Percentiles rank a stretch among this genome's conserved stretches.
These are phyloP conservation scores for Raja brachyura DNA, from an alignment of 2,113 vertebrate genomes.

Conservation along the genomic window DNA sequence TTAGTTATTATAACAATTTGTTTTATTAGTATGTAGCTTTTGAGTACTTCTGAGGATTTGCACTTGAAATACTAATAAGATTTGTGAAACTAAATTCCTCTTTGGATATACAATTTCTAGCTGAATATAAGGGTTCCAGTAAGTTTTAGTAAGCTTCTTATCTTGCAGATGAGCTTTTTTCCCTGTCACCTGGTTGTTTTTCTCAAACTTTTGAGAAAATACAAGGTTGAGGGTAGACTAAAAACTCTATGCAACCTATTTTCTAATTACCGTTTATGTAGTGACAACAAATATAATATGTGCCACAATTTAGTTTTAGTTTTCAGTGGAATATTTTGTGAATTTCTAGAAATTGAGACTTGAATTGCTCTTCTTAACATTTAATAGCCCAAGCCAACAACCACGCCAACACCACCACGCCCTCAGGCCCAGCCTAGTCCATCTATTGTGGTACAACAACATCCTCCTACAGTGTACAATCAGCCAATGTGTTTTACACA, in stretches of 20 bases:
- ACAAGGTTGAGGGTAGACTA: background rate
- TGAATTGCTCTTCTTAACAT: constrained; percentile 27
- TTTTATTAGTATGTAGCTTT: background rate
- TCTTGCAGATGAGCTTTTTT: background rate
- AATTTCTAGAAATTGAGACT: constrained; percentile 1
- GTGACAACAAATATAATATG: background rate
- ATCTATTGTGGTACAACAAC: constrained; percentile 90
- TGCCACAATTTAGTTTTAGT: background rate
- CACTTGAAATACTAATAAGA: background rate
- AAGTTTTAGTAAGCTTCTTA: background rate
- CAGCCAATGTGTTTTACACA: constrained; percentile 94
- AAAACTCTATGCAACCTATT: background rate
- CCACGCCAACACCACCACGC: constrained; percentile 87
- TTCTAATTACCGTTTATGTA: background rate
- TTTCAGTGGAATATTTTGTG: constrained; percentile 30
- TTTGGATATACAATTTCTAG: background rate
- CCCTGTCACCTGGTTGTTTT: background rate
- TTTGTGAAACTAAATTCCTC: background rate
- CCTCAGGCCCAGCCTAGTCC: constrained; percentile 95
- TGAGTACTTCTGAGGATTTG: background rate
- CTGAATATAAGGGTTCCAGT: background rate
- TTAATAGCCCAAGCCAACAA: constrained; percentile 87
- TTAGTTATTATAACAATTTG: background rate
- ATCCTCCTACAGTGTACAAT: constrained; percentile 79
- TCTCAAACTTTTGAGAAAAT: background rate